Evolutionary conservation across 2,888 invertebrate genomes (phyloP).

Genomic region (Sinopyrophorus schimmeli): DNA sequence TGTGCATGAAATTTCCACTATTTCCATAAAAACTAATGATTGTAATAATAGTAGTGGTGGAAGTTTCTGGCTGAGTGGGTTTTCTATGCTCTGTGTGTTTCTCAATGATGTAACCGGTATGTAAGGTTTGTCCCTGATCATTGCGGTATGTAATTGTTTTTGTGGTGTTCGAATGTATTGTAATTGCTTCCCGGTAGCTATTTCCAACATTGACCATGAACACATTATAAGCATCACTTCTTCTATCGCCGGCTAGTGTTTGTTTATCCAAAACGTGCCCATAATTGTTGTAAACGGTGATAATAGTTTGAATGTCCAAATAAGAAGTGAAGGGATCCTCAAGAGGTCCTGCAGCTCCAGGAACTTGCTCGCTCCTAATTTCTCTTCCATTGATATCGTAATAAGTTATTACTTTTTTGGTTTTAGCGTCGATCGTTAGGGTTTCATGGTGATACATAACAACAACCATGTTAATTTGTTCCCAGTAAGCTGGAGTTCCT

Average conservation of each 20-base stretch:
- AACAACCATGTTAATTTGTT: conserved; percentile 11
- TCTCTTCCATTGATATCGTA: conserved; percentile 10
- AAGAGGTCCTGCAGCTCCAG: conserved; percentile 4
- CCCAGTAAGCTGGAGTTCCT: conserved; percentile 10
- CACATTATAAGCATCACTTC: neutral
- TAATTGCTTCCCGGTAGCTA: neutral
- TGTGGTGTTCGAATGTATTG: conserved; percentile 7
- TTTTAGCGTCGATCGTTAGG: conserved; percentile 7
- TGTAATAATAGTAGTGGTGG: conserved; percentile 5
- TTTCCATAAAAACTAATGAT: conserved; percentile 11
- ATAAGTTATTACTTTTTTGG: conserved; percentile 9
- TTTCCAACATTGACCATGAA: neutral
- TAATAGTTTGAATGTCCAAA: neutral
- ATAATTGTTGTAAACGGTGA: conserved; percentile 1
- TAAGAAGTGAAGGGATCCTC: conserved; percentile 1
- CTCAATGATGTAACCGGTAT: conserved; percentile 4
- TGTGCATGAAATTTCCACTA: conserved; percentile 1
- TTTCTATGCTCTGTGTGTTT: conserved; percentile 11
- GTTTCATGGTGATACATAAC: conserved; percentile 4
- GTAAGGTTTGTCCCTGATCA: neutral
- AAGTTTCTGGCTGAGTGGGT: conserved; percentile 5
- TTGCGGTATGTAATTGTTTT: conserved; percentile 5
- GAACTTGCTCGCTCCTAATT: conserved; percentile 10
- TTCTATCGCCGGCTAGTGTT: neutral
- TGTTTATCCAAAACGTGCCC: conserved; percentile 2